These are phyloP conservation scores for Homalodisca vitripennis DNA, from an alignment of 1,140 invertebrate genomes.

Conservation along the genomic window DNA sequence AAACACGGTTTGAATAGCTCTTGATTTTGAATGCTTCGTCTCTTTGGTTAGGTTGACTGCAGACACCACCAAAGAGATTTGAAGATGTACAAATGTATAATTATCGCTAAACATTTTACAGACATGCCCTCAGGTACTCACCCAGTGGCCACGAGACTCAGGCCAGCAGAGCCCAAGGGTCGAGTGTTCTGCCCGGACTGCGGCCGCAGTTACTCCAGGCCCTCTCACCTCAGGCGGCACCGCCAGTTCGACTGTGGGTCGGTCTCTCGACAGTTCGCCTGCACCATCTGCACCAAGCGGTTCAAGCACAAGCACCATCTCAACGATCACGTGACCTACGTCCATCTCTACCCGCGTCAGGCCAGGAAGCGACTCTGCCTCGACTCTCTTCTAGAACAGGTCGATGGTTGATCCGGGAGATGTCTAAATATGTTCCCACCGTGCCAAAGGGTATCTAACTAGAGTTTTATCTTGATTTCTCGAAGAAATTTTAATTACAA, in stretches of 20 bases:
- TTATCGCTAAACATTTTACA: too few species aligned
- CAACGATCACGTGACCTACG: conserved; percentile 33
- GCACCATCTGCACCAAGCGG: conserved; percentile 38
- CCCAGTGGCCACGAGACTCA: too few species aligned
- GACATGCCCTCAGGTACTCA: too few species aligned
- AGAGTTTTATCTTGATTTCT: too few species aligned
- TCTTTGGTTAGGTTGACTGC: too few species aligned
- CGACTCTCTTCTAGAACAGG: not conserved
- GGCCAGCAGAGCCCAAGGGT: too few species aligned
- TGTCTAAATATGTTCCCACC: conserved; percentile 4
- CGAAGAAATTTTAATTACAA: too few species aligned
- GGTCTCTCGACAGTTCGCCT: conserved; percentile 1
- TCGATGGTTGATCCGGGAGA: not conserved
- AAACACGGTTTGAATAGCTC: too few species aligned
- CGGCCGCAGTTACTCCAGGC: conserved; percentile 56
- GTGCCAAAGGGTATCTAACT: not conserved
- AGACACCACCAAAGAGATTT: too few species aligned
- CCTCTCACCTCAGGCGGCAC: conserved; percentile 49
- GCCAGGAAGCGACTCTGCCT: not conserved
- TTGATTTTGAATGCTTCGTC: too few species aligned
- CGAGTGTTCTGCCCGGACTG: conserved; percentile 42
- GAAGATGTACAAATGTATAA: too few species aligned
- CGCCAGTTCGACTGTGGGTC: conserved; percentile 35
- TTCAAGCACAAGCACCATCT: conserved; percentile 44
- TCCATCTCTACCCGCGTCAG: not conserved